These are phyloP conservation scores for Temnothorax unifasciatus DNA, from an alignment of 2,888 invertebrate species.

Conservation along the genomic window DNA sequence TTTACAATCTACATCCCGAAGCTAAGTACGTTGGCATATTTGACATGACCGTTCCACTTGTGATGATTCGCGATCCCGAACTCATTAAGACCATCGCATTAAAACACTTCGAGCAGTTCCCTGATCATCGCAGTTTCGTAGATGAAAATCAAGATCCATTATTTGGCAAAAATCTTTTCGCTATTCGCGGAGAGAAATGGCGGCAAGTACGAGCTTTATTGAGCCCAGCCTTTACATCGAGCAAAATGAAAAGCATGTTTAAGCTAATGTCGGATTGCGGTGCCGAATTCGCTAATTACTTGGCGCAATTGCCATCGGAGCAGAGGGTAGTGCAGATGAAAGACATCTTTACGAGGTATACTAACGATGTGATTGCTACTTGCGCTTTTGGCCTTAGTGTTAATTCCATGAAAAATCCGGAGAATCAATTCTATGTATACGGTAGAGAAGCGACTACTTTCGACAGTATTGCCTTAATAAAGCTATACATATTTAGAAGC, in stretches of 20 bases:
- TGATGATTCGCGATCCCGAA: conserved; percentile 75
- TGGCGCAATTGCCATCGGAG: conserved; percentile 56
- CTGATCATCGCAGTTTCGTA: conserved; percentile 35
- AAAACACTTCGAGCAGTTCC: conserved; percentile 73
- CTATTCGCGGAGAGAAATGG: conserved; percentile 86
- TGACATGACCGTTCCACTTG: conserved; percentile 71
- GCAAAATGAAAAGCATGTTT: conserved; percentile 87
- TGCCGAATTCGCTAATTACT: conserved; percentile 72
- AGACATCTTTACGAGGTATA: conserved; percentile 73
- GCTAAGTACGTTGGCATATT: conserved; percentile 76
- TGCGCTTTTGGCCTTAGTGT: conserved; percentile 80
- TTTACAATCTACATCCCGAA: conserved; percentile 64
- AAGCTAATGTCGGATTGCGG: conserved; percentile 84
- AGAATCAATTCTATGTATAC: conserved; percentile 79
- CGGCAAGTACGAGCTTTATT: conserved; percentile 86
- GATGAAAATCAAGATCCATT: conserved; percentile 65
- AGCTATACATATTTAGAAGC: conserved; percentile 63
- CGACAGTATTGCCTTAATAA: conserved; percentile 65
- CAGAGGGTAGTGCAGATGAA: conserved; percentile 73
- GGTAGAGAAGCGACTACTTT: conserved; percentile 71
- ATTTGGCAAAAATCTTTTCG: conserved; percentile 67
- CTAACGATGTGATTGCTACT: conserved; percentile 74
- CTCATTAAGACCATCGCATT: conserved; percentile 71
- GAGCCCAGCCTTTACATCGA: conserved; percentile 88
- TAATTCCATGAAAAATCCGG: conserved; percentile 78